Conservation (phyloP, 2,888 invertebrate species). For the Fragum whitleyi region DNA sequence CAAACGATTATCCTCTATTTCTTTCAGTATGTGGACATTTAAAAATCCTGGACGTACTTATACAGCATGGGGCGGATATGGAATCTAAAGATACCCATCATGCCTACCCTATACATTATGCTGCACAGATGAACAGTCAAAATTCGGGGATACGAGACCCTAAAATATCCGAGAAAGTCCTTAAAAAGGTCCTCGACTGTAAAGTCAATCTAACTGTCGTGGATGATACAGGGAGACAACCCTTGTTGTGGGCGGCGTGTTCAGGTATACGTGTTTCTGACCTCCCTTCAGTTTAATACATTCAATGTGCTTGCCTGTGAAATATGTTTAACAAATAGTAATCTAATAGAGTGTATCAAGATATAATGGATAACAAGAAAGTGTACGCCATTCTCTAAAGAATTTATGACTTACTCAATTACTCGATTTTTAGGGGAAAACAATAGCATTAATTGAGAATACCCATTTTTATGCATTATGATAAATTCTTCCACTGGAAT, state of each 20-base stretch:
- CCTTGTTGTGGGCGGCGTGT: conserved; percentile 98
- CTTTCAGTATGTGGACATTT: conserved; percentile 94
- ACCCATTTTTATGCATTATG: no score
- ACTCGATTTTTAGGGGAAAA: no score
- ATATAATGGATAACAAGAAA: no score
- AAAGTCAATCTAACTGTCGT: conserved; percentile 93
- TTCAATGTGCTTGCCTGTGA: no score
- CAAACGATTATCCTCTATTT: no score
- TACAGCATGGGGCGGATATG: conserved; percentile 93
- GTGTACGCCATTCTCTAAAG: no score
- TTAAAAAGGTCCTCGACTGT: conserved; percentile 90
- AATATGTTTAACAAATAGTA: no score
- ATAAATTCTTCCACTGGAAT: no score
- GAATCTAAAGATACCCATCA: conserved; percentile 96
- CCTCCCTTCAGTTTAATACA: no score
- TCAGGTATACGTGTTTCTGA: conserved; percentile 90
- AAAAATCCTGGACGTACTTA: conserved; percentile 93
- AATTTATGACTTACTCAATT: no score
- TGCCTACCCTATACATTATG: conserved; percentile 98
- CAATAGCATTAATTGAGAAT: no score
- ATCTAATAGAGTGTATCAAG: no score
- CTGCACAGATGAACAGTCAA: conserved; percentile 97
- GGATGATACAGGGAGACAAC: conserved; percentile 97
- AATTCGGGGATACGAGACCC: conserved; percentile 83
- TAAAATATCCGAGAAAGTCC: conserved; percentile 90